Evolutionary conservation across 2,888 invertebrate genomes (phyloP), one percentile per base, ranked within the genome.

Genomic region (Macrophya annulata): DNA sequence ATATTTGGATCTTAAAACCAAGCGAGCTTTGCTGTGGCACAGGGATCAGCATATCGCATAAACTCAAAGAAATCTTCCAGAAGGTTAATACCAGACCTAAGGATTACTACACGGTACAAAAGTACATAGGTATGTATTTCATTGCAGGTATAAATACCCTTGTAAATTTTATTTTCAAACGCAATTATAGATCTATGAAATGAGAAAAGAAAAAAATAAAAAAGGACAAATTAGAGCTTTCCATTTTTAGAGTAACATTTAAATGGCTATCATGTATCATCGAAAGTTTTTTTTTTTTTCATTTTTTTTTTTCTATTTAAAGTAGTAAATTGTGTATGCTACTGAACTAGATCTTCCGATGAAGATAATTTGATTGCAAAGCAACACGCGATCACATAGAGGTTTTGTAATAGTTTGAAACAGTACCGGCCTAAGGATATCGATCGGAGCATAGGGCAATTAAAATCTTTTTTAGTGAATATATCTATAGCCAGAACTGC

Each of bases 1-100:
- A 98, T 93, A 96, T 98, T 88, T 98, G 98, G 98, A 98, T 98
- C 86, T 95, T 98, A 71, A 98, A 98, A 92, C 98, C 98, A 0
- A 96, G 96, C 2, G 96, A 96, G 90, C 96, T 97, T 88, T 97
- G 97, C 48, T 95, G 98, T 90, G 98, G 98, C 0, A 94, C 96
- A 91, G 98, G 98, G 4, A 98, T 98, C 87, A 95, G 96, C 87
- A 96, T 98, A 92, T 96, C 97, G 88, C 96, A 97, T 89, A 96
- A 96, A 87, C 94, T 98, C 86, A 95, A 96, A 86, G 96, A 96
- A 74, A 97, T 98, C 87, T 93, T 96, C 86, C 95, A 96, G 71
- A 94, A 95, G 89, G 93, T 96, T 3, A 94, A 94, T 45, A 95
- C 94, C 84, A 94, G 95, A 84, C 94, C 94, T 79, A 94, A 94